Conservation (phyloP, 2,113 vertebrate species). For the Dicerorhinus sumatrensis region DNA sequence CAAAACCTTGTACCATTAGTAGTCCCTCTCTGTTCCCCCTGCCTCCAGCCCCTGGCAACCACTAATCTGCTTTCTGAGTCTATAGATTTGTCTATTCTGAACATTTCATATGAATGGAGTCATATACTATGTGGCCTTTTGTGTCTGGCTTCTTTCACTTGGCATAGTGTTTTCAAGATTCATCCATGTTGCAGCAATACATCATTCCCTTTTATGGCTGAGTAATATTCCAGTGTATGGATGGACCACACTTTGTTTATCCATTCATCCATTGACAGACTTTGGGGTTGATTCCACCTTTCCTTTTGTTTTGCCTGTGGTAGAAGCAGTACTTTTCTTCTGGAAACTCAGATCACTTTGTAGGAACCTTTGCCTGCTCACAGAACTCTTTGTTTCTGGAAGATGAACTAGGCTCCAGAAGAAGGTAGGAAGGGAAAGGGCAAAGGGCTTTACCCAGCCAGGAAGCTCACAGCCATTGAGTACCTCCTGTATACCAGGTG, state of each 20-base stretch:
- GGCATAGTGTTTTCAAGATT: background rate
- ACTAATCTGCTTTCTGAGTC: too few relatives aligned
- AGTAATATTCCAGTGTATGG: background rate
- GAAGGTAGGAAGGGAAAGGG: background rate
- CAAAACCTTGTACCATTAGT: background rate
- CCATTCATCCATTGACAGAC: background rate
- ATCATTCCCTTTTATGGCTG: background rate
- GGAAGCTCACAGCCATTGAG: background rate
- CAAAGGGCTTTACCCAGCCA: background rate
- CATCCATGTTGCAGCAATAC: background rate
- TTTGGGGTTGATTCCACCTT: background rate
- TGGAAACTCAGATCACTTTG: background rate
- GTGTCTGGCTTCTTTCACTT: background rate
- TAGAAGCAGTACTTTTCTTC: background rate
- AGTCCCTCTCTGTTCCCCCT: too few relatives aligned
- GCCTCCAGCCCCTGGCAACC: too few relatives aligned
- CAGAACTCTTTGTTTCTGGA: background rate
- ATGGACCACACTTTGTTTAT: background rate
- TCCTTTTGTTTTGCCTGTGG: background rate
- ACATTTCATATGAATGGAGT: background rate
- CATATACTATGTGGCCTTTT: background rate
- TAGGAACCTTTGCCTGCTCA: background rate
- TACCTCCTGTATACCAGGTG: background rate
- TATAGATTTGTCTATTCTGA: too few relatives aligned
- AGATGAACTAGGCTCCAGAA: background rate